Evolutionary conservation across 2,888 invertebrate species (phyloP), one percentile per base, ranked within the genome.

Genomic region (Mythimna albipuncta): DNA sequence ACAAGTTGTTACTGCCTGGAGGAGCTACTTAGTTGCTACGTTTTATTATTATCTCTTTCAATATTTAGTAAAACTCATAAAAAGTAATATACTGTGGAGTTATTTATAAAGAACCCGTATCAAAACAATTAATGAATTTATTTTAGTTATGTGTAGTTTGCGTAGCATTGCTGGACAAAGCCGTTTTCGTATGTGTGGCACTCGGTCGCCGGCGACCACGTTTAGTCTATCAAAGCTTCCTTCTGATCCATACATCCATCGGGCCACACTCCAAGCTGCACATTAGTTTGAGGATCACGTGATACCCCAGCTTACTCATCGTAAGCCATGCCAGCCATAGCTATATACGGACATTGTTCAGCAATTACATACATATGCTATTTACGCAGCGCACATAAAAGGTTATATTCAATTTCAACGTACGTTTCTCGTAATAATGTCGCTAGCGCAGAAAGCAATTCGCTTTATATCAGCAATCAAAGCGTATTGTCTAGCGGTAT

Each of bases 381-480:
- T 65, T 71, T 66, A 65, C 58, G 47, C 26, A 50, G 26, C 32
- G 55, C 38, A 54, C 35, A 62, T 78, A 82, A 82, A 77, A 62
- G 26, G 57, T 69, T 66, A 72, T 62, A 77, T 82, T 78, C 61
- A 68, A 82, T 73, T 72, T 62, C 54, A 61, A 63, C 72, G 79
- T 62, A 64, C 54, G 47, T 62, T 73, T 47, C 63, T 44, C 16
- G 68, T 59, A 71, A 83, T 50, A 79, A 74, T 79, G 61, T 57
- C 50, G 9, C 5, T 55, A 72, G 62, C 26, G 74, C 74, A 61
- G 47, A 72, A 70, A 81, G 62, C 74, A 69, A 73, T 83, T 74
- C 55, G 38, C 62, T 83, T 80, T 83, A 83, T 79, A 63, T 68
- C 64, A 70, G 67, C 74, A 83, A 79, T 83, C 67, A 81, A 83